Conservation (phyloP, 2,888 invertebrate species). For the Gibbula magus region DNA sequence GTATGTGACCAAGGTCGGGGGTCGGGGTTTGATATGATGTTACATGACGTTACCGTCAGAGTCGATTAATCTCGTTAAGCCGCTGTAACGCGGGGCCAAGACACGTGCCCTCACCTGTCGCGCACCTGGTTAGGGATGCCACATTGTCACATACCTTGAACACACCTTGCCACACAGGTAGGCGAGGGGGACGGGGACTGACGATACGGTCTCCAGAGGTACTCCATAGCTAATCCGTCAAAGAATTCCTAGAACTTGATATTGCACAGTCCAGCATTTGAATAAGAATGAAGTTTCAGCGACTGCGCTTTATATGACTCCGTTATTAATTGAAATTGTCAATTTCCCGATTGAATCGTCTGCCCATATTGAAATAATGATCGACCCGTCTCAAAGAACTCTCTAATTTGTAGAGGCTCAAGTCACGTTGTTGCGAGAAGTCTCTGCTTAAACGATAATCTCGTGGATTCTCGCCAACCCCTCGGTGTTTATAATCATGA, state of each 20-base stretch:
- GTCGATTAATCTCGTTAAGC: not conserved
- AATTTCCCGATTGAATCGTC: conserved; percentile 4
- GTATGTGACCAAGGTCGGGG: not conserved
- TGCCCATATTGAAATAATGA: not conserved
- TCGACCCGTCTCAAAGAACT: not conserved
- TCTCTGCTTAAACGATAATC: conserved; percentile 14
- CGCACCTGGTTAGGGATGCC: not conserved
- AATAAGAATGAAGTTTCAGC: too few relatives aligned
- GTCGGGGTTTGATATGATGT: not conserved
- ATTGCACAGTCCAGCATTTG: not conserved
- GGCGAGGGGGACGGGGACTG: not conserved
- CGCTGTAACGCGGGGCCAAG: not conserved
- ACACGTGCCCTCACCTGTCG: not conserved
- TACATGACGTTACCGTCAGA: not conserved
- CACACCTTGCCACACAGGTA: conserved; percentile 6
- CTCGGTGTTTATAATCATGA: conserved; percentile 12
- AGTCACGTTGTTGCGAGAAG: conserved; percentile 10
- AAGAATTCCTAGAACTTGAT: not conserved
- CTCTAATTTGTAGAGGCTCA: conserved; percentile 21
- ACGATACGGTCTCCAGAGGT: not conserved
- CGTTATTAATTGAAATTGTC: not conserved
- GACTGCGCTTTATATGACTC: too few relatives aligned
- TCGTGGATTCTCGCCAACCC: not conserved
- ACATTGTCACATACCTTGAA: conserved; percentile 13
- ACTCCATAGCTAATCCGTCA: not conserved